Base-by-base conservation (phyloP, 2,113 vertebrate species). In the Psilopogon haemacephalus region DNA sequence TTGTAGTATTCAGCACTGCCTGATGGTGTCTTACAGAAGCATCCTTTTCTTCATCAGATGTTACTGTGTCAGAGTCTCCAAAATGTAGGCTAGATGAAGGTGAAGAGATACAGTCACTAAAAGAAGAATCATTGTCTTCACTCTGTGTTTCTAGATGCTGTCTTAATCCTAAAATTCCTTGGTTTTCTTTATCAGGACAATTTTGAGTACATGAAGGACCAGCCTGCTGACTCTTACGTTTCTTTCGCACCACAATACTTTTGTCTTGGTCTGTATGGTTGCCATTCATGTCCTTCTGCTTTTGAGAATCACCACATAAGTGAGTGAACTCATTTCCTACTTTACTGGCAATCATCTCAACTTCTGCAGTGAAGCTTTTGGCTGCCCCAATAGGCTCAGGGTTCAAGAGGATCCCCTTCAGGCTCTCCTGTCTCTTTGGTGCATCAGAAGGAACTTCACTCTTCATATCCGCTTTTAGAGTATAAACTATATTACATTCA, bases 191-290 rank as follows among this genome's bases (percentile, higher is more conserved):
- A 56, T 98, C 97, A 19, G 98, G 97, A 95, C 99, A 98, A 80
- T 96, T 97, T 23, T 98, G 98, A 73, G 97, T n/a, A 81, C 98
- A 99, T 0, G 99, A 99, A 42, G 99, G 99, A 93, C 99, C 99
- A 91, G 99, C 98, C 98, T 99, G 99, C 97, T 99, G 99, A 97
- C 98, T 98, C 97, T 99, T 99, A 94, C 99, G 98, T 93, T 99
- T 99, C 94, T 99, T 99, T 65, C 99, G 98, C 73, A 98, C 98
- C n/a, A 98, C 97, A 8, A 99, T 97, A 86, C 97, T 97, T 95
- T 98, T 98, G 54, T 99, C 99, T 73, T 98, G 98, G 93, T 99
- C 98, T 93, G 98, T 98, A 86, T 97, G 98, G 65, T 97, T 97
- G 40, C 97, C 98, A 19, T 97, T 97, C 95, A 98, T 97, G 90